Conservation (phyloP, 2,797 vertebrate species). For the Melanotaenia boesemani region DNA sequence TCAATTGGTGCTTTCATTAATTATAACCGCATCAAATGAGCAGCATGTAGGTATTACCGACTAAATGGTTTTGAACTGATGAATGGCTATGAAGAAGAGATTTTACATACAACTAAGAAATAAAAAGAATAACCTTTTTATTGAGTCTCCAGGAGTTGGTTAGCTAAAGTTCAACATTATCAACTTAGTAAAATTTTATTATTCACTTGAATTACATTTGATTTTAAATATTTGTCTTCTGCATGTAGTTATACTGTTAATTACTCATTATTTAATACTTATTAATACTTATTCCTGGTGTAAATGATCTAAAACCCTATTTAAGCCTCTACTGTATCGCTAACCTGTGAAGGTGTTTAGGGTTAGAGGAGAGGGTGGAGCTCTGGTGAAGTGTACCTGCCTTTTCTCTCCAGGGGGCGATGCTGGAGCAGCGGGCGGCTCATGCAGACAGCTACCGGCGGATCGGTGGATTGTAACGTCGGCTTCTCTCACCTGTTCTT, state of each 20-base stretch:
- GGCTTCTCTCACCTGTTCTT: constrained; percentile 56
- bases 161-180: not conserved
- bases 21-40: no score
- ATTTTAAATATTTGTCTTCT: not conserved
- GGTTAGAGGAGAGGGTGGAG: constrained; percentile 41
- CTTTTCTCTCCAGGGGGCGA: constrained; percentile 90
- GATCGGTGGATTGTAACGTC: constrained; percentile 92
- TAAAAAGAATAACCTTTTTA: no score
- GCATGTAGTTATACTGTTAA: not conserved
- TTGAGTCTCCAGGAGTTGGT: no score
- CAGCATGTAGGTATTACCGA: no score
- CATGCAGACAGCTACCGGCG: constrained; percentile 93
- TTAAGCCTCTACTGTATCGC: not conserved
- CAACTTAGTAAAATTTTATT: not conserved
- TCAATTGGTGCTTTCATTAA: no score
- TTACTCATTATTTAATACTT: not conserved
- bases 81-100: no score
- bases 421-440: constrained; percentile 90
- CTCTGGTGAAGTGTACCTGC: constrained; percentile 90
- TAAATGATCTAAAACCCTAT: not conserved
- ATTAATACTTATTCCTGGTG: not conserved
- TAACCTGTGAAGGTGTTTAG: constrained; percentile 23
- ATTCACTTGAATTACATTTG: no score
- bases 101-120: no score
- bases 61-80: no score